Percentiles rank a stretch among this genome's conserved stretches.
phyloP scores from a whole-genome alignment of 1,140 invertebrate genomes.

The Diprion similis region DNA sequence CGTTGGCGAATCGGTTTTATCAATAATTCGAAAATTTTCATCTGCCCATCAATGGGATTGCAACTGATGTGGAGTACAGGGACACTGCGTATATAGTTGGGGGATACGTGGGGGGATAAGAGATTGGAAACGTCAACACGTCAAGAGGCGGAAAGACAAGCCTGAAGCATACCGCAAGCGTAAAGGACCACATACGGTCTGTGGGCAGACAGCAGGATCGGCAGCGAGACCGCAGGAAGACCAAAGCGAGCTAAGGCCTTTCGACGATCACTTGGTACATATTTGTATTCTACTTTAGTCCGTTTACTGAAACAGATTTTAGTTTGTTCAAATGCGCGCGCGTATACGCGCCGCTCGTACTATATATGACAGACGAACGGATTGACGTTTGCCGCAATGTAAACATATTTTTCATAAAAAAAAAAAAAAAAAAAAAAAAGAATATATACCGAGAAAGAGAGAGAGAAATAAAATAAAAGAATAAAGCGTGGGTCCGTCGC shows the following conservation, averaged over 20 bases:
- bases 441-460: no score
- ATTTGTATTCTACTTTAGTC: constrained; percentile 56
- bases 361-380: no score
- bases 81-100: no score
- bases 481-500: no score
- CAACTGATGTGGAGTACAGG: no score
- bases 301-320: constrained; percentile 51
- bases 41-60: neutral
- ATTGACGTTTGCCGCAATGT: no score
- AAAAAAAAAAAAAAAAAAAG: no score
- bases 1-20: no score
- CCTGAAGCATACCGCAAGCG: neutral
- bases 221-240: constrained; percentile 27
- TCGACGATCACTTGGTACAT: constrained; percentile 39
- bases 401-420: no score
- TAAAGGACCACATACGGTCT: neutral
- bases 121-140: constrained; percentile 7
- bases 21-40: neutral
- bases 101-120: neutral
- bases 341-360: neutral
- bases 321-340: neutral
- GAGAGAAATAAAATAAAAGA: no score
- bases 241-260: constrained; percentile 19
- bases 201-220: no score
- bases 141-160: neutral